These are phyloP conservation scores for Chrysocyon brachyurus DNA, from an alignment of 2,797 vertebrate genomes.

Conservation along the genomic window DNA sequence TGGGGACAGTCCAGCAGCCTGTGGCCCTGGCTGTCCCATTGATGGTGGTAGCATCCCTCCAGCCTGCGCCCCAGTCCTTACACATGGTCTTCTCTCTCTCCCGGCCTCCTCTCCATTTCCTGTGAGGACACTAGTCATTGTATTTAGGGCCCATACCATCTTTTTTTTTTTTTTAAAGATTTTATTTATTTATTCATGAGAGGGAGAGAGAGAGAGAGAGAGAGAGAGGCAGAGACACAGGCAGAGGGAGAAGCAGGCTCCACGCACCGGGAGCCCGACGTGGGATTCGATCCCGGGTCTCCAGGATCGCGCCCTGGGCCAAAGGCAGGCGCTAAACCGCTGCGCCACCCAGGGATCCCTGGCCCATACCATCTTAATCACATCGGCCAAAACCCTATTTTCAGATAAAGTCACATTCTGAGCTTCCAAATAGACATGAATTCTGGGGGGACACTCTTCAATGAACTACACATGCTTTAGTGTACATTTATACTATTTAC, in stretches of 20 bases:
- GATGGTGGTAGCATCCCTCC: rapidly evolving
- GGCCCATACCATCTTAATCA: background rate
- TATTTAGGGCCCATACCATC: background rate
- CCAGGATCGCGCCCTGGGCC: too few relatives aligned
- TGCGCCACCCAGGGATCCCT: too few relatives aligned
- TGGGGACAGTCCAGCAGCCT: rapidly evolving
- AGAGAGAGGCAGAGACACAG: too few relatives aligned
- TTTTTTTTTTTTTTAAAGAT: background rate
- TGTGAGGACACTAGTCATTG: rapidly evolving
- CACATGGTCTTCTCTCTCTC: background rate
- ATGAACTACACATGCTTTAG: background rate
- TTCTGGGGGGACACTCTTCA: background rate
- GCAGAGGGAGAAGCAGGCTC: too few relatives aligned
- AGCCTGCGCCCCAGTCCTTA: background rate
- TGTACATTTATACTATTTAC: too few relatives aligned
- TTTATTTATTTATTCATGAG: too few relatives aligned
- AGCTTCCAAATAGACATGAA: background rate
- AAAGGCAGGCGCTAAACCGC: too few relatives aligned
- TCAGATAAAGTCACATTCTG: background rate
- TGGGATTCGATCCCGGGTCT: too few relatives aligned
- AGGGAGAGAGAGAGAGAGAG: too few relatives aligned
- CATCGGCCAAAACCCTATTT: background rate
- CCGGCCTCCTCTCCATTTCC: background rate
- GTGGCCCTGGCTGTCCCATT: rapidly evolving
- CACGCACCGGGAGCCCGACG: too few relatives aligned